Evolutionary conservation across 2,113 vertebrate species (phyloP).

Genomic region (Scalopus aquaticus): DNA sequence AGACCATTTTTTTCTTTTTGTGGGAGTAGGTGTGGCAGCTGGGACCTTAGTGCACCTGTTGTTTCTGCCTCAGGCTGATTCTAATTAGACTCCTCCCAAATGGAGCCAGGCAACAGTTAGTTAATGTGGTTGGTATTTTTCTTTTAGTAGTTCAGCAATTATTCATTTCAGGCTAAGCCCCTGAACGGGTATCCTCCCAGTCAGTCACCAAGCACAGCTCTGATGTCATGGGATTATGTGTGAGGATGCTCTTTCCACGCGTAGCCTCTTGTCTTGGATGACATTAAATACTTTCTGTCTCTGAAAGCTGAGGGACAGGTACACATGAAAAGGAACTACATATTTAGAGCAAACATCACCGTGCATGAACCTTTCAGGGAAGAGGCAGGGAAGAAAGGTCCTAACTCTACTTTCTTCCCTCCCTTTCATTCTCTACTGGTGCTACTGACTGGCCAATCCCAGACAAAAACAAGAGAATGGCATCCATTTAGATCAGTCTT

Average conservation of each 20-base stretch:
- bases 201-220: not conserved
- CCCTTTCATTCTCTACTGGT: not conserved
- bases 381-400: not conserved
- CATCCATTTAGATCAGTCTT: not conserved
- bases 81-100: slow-evolving; percentile 29
- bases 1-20: not conserved
- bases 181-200: not conserved
- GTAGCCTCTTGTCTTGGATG: slow-evolving; percentile 20
- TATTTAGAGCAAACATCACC: not conserved
- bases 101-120: slow-evolving; percentile 38
- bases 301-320: not conserved
- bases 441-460: not conserved
- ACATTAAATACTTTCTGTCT: not conserved
- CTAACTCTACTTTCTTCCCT: not conserved
- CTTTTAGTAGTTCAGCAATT: slow-evolving; percentile 37
- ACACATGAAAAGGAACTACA: not conserved
- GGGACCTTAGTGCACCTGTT: not conserved
- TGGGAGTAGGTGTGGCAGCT: not conserved
- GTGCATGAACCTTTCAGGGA: not conserved
- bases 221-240: slow-evolving; percentile 36
- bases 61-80: slow-evolving; percentile 6
- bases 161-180: slow-evolving; percentile 57
- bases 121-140: not conserved
- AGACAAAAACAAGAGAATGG: not conserved
- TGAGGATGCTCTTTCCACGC: slow-evolving; percentile 30